Base-by-base conservation (phyloP, 1,140 invertebrate genomes). In the Dolichoris vasculosae region DNA sequence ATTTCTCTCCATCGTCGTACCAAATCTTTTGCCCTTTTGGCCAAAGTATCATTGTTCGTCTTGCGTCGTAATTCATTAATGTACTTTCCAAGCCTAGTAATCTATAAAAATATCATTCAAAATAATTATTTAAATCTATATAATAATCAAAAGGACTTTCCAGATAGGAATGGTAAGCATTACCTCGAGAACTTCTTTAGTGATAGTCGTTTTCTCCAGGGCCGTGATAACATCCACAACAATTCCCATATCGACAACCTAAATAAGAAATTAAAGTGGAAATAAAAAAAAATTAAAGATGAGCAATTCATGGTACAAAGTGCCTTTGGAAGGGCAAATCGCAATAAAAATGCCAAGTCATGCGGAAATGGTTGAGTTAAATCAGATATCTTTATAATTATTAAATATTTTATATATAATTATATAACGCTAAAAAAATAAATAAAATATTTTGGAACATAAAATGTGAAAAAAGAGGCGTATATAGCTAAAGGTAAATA, bases 101-200 rank as follows among this genome's bases (percentile, higher is more conserved):
- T 94, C 96, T 96, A 90, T 40, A 75, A 48, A 2, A 0, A 46
- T 11, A n/a, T 23, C 7, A n/a, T n/a, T 6, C 8, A 30, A 23
- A 23, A 46, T n/a, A 64, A 64, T 8, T 32, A 30, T 32, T 64
- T 64, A 3, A 64, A 30, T 64, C 30, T 64, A n/a, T n/a, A 11
- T 32, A 3, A 8, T 64, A 3, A 4, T n/a, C 1, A 30, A 2
- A 3, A 30, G 6, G 2, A 30, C 30, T 30, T 67, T 67, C 3
- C 6, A 35, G 4, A 15, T 23, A 73, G n/a, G 3, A n/a, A 26
- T 26, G 26, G 20, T 6, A 38, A 3, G 13, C 26, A 4, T 43
- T 94, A 98, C 97, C 96, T 98, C 98, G 94, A 99, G 94, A 94
- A 97, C 95, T 94, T 99, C 98, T 95, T 97, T 98, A 93, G 98